Evolutionary conservation across 2,113 vertebrate species (phyloP).

Genomic region (Rhinoptilus africanus): DNA sequence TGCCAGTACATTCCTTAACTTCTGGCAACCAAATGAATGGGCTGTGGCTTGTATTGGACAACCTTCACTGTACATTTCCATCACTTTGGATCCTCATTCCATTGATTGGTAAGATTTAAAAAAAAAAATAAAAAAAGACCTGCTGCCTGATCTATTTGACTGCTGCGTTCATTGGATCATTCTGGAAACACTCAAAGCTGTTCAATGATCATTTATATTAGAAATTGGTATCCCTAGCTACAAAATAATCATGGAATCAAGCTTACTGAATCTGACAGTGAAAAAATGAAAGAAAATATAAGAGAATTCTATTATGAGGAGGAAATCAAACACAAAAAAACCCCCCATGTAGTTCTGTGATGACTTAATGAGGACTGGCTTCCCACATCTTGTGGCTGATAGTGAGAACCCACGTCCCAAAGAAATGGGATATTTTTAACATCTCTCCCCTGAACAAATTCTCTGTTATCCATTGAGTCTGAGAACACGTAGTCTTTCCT

Average conservation of each 20-base stretch:
- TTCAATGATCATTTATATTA: not conserved
- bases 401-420: not conserved
- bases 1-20: conserved; percentile 33
- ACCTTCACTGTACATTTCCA: not conserved
- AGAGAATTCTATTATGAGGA: not conserved
- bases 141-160: not conserved
- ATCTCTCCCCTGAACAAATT: not conserved
- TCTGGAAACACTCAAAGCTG: not conserved
- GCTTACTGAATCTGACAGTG: not conserved
- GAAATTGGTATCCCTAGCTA: not conserved
- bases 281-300: not conserved
- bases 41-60: not conserved
- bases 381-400: not conserved
- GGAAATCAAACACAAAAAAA: not conserved
- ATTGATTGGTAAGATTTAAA: not conserved
- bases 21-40: not conserved
- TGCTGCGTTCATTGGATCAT: not conserved
- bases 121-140: not conserved
- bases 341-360: not conserved
- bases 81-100: not conserved
- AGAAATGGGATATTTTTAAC: not conserved
- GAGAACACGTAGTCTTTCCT: not conserved
- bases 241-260: not conserved
- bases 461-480: not conserved
- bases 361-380: not conserved